These are phyloP conservation scores for Onychorhynchus coronatus DNA, from an alignment of 2,113 vertebrate species.

Conservation along the genomic window DNA sequence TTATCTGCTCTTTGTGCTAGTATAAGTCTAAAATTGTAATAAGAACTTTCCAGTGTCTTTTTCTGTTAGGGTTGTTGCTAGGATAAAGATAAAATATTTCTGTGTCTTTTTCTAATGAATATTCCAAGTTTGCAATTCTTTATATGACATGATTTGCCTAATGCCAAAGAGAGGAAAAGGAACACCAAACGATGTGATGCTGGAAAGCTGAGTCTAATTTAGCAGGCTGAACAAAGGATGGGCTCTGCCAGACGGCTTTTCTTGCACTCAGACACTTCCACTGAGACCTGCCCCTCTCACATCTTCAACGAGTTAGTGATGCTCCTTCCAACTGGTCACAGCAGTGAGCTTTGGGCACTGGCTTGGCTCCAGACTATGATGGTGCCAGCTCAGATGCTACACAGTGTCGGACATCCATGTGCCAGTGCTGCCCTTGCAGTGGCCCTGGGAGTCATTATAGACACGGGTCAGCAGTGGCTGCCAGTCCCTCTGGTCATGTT, in stretches of 20 bases:
- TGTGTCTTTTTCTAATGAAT: not conserved
- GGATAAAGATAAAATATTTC: not conserved
- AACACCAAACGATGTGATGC: rapidly evolving
- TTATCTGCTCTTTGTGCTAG: not conserved
- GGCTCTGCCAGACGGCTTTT: not conserved
- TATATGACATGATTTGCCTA: not conserved
- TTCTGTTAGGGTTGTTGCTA: not conserved
- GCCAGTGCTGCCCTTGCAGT: not conserved
- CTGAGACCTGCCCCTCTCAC: not conserved
- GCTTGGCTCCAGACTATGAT: not conserved
- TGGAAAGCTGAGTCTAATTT: not conserved
- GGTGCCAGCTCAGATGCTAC: not conserved
- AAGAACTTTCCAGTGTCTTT: not conserved
- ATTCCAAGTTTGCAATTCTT: not conserved
- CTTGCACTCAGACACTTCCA: rapidly evolving
- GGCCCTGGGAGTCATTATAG: not conserved
- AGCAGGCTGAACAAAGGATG: not conserved
- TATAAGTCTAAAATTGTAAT: not conserved
- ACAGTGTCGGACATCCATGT: rapidly evolving
- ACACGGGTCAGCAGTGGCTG: not conserved
- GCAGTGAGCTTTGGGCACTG: rapidly evolving
- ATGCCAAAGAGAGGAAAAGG: not conserved
- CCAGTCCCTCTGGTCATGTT: not conserved
- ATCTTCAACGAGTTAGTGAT: not conserved
- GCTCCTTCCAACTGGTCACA: not conserved